Percentiles rank a stretch among this genome's conserved stretches.
phyloP scores from a whole-genome alignment of 2,113 vertebrate genomes.

The Ctenodactylus gundi region DNA sequence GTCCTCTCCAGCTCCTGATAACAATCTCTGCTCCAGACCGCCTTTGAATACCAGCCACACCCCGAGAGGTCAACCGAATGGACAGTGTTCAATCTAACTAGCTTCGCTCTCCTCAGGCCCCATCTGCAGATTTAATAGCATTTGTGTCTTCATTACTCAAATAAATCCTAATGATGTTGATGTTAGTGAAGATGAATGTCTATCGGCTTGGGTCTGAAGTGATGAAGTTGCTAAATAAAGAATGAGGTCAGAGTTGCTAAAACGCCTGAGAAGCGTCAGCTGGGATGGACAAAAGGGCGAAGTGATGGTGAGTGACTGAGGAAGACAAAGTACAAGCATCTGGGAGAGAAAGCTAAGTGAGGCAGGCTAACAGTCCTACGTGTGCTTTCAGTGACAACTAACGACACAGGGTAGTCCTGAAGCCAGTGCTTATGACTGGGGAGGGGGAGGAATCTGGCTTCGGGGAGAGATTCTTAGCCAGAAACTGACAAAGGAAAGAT shows the following conservation, averaged over 20 bases:
- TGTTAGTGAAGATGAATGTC: conserved; percentile 58
- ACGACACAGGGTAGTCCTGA: not conserved
- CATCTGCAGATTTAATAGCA: not conserved
- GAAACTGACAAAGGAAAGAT: not conserved
- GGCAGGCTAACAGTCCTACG: not conserved
- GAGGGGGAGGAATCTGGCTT: not conserved
- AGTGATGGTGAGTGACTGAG: not conserved
- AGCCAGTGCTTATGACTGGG: not conserved
- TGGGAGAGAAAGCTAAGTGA: not conserved
- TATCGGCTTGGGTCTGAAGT: conserved; percentile 36
- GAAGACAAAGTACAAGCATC: not conserved
- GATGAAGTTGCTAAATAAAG: conserved; percentile 61
- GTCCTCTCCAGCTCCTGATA: not conserved
- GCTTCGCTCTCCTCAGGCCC: not conserved
- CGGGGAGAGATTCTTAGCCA: not conserved
- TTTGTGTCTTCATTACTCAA: conserved; percentile 45
- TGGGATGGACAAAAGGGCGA: not conserved
- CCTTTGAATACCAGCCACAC: not conserved
- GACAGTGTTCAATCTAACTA: not conserved
- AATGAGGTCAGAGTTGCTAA: conserved; percentile 51
- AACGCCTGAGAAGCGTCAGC: conserved; percentile 25
- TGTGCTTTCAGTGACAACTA: not conserved
- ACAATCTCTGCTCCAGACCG: not conserved
- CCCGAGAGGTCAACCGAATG: not conserved
- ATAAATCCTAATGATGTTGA: conserved; percentile 52